Evolutionary conservation across 53 echinoderm and acorn worm species (phyloP), one percentile per base, ranked within the genome.

Genomic region (Antedon mediterranea): DNA sequence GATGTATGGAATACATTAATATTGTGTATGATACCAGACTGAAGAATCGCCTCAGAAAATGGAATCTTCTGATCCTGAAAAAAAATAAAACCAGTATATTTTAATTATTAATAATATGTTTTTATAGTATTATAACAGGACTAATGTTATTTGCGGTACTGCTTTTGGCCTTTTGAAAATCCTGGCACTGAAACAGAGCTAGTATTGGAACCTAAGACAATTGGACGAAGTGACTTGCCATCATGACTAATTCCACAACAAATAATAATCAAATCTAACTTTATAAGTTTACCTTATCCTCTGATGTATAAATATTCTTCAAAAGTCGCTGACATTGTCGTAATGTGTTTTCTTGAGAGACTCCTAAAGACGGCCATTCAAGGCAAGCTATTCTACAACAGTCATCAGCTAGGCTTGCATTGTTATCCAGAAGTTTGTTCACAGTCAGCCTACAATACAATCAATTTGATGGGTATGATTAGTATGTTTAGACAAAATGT

Each of bases 341-440:
- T 57, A 23, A 18, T 57, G 20, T 57, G 23, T 8, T 57, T 18
- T 57, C 14, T 26, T 57, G 14, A 15, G 57, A 13, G 23, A 57
- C 57, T 15, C 57, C 23, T 34, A 85, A 75, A 28, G 85, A 79
- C 3, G 94, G 94, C 89, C 91, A 91, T 30, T 92, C 91, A 71
- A 87, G 43, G 83, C 91, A 86, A 31, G 87, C 83, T 44, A 91
- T 81, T 11, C 87, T 81, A 72, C 91, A 73, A 34, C 91, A 82
- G 72, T 89, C 85, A 30, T 85, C 85, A 7, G 89, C 83, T 30
- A 94, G 80, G 72, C 76, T 43, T 28, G 77, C 72, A 75, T 87
- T 87, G 11, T 43, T 81, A 43, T 81, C 77, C 15, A 94, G 71
- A 34, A 83, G 83, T 28, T 79, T 34, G 26, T 75, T 77, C 29